phyloP scores from a whole-genome alignment of 2,888 invertebrate species.

The Parthenolecanium corni region DNA sequence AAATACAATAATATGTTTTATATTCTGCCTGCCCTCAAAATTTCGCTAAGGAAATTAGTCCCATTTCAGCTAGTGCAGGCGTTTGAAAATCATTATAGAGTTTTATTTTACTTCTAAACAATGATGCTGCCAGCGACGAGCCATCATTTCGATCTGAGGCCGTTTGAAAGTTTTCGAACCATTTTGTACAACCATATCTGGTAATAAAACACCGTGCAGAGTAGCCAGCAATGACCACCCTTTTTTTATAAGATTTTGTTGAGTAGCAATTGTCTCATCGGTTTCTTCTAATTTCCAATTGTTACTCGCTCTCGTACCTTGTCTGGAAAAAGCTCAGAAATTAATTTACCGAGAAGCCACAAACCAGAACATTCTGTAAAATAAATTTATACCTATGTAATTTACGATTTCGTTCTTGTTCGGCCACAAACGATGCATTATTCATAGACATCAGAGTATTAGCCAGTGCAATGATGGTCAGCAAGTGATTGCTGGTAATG shows the following conservation, averaged over 20 bases:
- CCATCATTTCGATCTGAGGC: constrained; percentile 96
- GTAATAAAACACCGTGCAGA: constrained; percentile 87
- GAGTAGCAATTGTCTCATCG: constrained; percentile 47
- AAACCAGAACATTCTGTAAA: too few species aligned
- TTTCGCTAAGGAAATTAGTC: too few species aligned
- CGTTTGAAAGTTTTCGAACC: constrained; percentile 73
- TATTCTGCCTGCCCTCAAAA: too few species aligned
- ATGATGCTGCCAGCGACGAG: constrained; percentile 95
- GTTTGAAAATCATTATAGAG: too few species aligned
- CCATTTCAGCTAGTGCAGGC: too few species aligned
- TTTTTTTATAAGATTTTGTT: constrained; percentile 87
- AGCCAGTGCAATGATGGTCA: constrained; percentile 86
- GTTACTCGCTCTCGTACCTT: constrained; percentile 9
- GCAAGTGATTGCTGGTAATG: constrained; percentile 86
- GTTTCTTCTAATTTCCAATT: constrained; percentile 13
- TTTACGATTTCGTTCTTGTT: constrained; percentile 68
- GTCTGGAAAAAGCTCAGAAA: constrained; percentile 1
- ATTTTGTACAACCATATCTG: constrained; percentile 66
- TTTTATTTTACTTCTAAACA: constrained; percentile 83
- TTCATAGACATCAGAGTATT: constrained; percentile 98
- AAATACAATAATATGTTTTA: too few species aligned
- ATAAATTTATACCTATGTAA: constrained; percentile 48
- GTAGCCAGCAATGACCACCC: constrained; percentile 96
- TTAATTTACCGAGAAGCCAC: too few species aligned
- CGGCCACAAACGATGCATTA: constrained; percentile 83